Base-by-base conservation (phyloP, 2,797 vertebrate genomes). In the Lacerta bilineata region DNA sequence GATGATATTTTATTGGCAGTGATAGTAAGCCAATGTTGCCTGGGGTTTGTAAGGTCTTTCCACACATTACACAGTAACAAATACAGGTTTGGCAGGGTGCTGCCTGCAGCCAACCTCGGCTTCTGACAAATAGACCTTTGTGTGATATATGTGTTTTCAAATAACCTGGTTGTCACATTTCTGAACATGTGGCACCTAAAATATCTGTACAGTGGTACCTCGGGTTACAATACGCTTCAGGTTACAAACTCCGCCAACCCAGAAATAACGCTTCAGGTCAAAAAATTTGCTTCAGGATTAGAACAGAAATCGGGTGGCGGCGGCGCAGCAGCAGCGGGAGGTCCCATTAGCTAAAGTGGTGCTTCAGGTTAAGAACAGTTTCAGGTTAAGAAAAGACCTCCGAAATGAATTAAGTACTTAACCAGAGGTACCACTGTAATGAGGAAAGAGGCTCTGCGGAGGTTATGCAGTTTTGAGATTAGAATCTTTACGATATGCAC, bases 1-100 rank as follows among this genome's bases (percentile, higher is more conserved):
- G 84, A 93, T 83, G 0, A 74, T 50, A 8, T 1, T 91, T 89
- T 69, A 82, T 36, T 61, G 85, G 66, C 72, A 50, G 87, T 74
- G n/a, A 0, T 85, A 59, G 29, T 80, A 66, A 85, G 41, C 92
- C 25, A 36, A 80, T 33, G n/a, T 33, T 75, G 85, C 15, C 27
- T 61, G 13, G 50, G 20, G 27, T 50, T 13, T 66, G 59, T 66
- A 75, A 5, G n/a, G 18, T 55, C 43, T 11, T 61, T 72, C 61
- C 50, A 72, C 11, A 64, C 8, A 41, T 33, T 36, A 50, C 39
- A 39, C 27, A 59, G 18, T 33, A 84, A 84, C 27, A 43, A 68
- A n/a, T 36, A 4, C 3, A 17, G 33, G 33, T 66, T 83, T 83
- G 61, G 15, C 25, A 68, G n/a, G 17, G n/a, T 2, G 17, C 15